phyloP scores from a whole-genome alignment of 1,140 invertebrate genomes.

The Gonatopus flavifemur region DNA sequence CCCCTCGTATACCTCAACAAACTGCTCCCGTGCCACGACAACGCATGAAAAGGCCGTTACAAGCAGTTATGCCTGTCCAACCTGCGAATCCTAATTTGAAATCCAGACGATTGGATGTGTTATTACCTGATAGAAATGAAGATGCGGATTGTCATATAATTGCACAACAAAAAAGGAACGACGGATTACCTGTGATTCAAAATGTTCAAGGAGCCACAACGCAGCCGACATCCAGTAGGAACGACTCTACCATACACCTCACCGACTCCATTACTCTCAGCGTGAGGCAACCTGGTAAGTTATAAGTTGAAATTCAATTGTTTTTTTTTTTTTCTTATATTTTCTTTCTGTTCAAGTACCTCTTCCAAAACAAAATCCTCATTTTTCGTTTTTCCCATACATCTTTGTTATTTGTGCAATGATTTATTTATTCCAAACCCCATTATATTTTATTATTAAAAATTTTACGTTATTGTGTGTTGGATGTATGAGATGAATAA shows the following conservation, averaged over 20 bases:
- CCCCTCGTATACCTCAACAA: slow-evolving; percentile 37
- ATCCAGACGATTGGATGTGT: slow-evolving; percentile 58
- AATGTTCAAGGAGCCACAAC: slow-evolving; percentile 67
- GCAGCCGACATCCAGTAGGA: slow-evolving; percentile 51
- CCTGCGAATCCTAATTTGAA: slow-evolving; percentile 32
- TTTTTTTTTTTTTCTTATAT: slow-evolving; percentile 5
- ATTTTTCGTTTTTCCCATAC: slow-evolving; percentile 1
- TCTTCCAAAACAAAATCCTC: slow-evolving; percentile 14
- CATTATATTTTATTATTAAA: too few relatives aligned
- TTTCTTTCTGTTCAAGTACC: slow-evolving; percentile 14
- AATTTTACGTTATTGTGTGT: too few relatives aligned
- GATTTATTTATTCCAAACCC: too few relatives aligned
- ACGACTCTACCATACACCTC: slow-evolving; percentile 63
- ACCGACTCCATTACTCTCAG: slow-evolving; percentile 70
- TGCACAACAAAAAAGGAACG: slow-evolving; percentile 71
- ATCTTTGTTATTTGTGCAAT: slow-evolving; percentile 1
- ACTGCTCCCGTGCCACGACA: slow-evolving; percentile 32
- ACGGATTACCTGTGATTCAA: slow-evolving; percentile 71
- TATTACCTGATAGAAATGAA: slow-evolving; percentile 63
- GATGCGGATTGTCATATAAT: slow-evolving; percentile 68
- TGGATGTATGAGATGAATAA: too few relatives aligned
- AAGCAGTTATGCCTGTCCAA: slow-evolving; percentile 33
- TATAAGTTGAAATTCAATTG: neutral
- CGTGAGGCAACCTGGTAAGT: slow-evolving; percentile 58
- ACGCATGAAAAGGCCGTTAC: slow-evolving; percentile 45